These are phyloP conservation scores for Carabus problematicus DNA, from an alignment of 2,888 invertebrate species.

Conservation along the genomic window DNA sequence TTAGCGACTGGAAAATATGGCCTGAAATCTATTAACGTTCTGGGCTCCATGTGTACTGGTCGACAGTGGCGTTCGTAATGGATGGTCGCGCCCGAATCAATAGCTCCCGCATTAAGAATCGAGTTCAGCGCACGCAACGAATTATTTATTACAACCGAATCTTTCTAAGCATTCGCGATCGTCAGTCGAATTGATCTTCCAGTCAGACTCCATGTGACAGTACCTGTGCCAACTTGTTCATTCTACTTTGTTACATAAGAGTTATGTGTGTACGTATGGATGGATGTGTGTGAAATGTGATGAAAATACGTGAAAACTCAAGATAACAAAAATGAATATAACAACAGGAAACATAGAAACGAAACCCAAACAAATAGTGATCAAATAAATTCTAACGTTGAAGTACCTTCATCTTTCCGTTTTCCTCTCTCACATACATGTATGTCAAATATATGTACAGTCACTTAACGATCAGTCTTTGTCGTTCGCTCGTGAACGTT, in stretches of 20 bases:
- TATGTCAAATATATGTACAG: slow-evolving; percentile 25
- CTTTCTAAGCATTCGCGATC: slow-evolving; percentile 1
- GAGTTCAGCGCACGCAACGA: slow-evolving; percentile 4
- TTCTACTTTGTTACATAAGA: background rate
- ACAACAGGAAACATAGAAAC: background rate
- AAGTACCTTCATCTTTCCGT: slow-evolving; percentile 26
- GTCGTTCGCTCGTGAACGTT: slow-evolving; percentile 26
- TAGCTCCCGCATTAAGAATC: slow-evolving; percentile 15
- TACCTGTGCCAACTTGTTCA: too few relatives aligned
- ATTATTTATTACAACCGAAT: slow-evolving; percentile 26
- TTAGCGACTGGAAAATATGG: slow-evolving; percentile 18
- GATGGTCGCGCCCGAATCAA: slow-evolving; percentile 35
- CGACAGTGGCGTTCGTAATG: slow-evolving; percentile 33
- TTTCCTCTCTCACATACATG: slow-evolving; percentile 8
- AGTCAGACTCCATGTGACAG: too few relatives aligned
- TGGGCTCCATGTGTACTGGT: slow-evolving; percentile 19
- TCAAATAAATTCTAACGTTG: slow-evolving; percentile 8
- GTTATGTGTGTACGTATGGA: background rate
- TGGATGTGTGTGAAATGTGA: slow-evolving; percentile 6
- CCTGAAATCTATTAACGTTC: slow-evolving; percentile 28
- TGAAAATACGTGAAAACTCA: background rate
- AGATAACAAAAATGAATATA: slow-evolving; percentile 1
- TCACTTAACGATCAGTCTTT: slow-evolving; percentile 37
- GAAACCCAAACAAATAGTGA: background rate
- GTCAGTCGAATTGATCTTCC: background rate